Conservation (phyloP, 2,113 vertebrate genomes). For the Cyanoderma ruficeps region DNA sequence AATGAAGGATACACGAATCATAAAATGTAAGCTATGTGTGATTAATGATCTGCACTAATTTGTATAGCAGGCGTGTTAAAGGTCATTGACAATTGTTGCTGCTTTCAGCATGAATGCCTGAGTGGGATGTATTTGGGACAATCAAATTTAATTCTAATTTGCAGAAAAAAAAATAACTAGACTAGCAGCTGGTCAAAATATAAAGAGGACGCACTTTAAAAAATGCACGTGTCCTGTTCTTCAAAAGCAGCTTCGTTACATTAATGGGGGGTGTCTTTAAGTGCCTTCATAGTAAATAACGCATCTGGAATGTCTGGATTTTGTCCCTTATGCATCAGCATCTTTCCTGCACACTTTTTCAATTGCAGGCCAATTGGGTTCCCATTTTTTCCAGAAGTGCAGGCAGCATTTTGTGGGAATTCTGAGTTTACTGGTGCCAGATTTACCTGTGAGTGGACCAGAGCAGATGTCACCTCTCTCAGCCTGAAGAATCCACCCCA, state of each 20-base stretch:
- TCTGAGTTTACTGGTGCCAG: accelerated
- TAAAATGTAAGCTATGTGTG: constrained; percentile 62
- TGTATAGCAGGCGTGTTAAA: constrained; percentile 69
- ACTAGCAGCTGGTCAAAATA: background rate
- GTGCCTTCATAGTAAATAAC: background rate
- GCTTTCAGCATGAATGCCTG: constrained; percentile 61
- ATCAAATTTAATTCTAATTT: constrained; percentile 57
- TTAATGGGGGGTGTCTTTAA: background rate
- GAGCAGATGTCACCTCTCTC: background rate
- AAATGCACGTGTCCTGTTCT: background rate
- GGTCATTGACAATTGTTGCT: constrained; percentile 72
- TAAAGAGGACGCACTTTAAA: background rate
- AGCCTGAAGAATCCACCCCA: background rate
- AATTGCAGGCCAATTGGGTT: background rate
- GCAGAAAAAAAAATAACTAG: background rate
- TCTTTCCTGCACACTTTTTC: background rate
- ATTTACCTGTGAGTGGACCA: background rate
- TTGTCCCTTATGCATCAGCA: constrained; percentile 4
- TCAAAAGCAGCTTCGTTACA: background rate
- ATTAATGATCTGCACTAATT: constrained; percentile 65
- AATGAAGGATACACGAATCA: constrained; percentile 59
- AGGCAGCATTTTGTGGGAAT: background rate
- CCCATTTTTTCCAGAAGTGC: background rate
- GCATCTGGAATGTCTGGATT: constrained; percentile 5
- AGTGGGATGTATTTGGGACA: constrained; percentile 57